Evolutionary conservation across 1,140 invertebrate species (phyloP).

Genomic region (Bombus confusus): DNA sequence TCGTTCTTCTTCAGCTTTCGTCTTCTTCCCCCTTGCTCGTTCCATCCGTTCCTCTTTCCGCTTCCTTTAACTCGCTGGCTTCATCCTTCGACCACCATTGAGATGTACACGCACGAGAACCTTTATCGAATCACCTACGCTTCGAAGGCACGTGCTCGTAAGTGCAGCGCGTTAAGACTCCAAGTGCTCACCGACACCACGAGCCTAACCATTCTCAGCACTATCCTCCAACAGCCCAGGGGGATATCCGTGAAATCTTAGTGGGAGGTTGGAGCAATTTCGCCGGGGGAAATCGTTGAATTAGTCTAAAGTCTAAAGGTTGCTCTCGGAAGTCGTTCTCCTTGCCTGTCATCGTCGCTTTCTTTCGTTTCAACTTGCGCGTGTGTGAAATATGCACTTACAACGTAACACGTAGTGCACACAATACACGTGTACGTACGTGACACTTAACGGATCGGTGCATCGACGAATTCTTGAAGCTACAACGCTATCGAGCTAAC

Average conservation of each 20-base stretch:
- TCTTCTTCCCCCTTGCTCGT: not conserved
- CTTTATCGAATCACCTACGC: conserved; percentile 66
- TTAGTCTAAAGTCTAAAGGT: not conserved
- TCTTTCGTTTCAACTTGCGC: not conserved
- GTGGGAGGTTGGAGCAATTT: conserved; percentile 44
- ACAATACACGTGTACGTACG: not conserved
- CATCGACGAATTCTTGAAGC: not conserved
- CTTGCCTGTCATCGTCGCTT: not conserved
- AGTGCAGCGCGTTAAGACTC: conserved; percentile 58
- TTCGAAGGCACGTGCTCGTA: conserved; percentile 52
- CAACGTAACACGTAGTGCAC: not conserved
- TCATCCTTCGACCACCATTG: conserved; percentile 48
- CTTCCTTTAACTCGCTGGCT: not conserved
- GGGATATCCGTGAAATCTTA: conserved; percentile 24
- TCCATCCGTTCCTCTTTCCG: not conserved
- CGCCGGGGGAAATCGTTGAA: conserved; percentile 11
- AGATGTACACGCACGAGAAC: conserved; percentile 41
- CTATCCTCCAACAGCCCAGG: not conserved
- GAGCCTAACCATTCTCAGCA: conserved; percentile 10
- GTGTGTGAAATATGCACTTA: not conserved
- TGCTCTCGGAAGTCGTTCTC: not conserved
- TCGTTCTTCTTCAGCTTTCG: not conserved
- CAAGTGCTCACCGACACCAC: conserved; percentile 18
- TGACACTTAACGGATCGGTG: not conserved
- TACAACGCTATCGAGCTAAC: not conserved